Evolutionary conservation across 2,888 invertebrate genomes (phyloP), one percentile per base, ranked within the genome.

Genomic region (Halictus ligatus): DNA sequence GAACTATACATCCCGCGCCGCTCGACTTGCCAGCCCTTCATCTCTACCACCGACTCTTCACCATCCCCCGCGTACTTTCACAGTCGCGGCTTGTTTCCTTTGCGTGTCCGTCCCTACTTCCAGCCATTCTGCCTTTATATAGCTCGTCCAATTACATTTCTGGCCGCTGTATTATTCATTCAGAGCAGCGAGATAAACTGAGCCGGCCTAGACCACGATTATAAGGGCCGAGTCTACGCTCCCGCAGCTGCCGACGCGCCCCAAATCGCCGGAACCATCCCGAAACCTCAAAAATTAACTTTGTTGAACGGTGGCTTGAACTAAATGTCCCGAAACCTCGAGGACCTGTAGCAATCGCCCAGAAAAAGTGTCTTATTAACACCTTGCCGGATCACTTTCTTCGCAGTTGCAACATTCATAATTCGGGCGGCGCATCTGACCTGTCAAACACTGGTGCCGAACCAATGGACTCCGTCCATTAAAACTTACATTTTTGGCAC

Each of bases 131-230:
- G 48, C 80, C 84, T 84, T 78, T 80, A 80, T 69, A 78, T 75
- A 43, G 54, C 71, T 78, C 77, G 85, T 86, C 80, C 85, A 86
- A 86, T 86, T 86, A 86, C 80, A 86, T 84, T 84, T 80, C 84
- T 80, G 72, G 15, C 84, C 84, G 71, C 77, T 80, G 80, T 84
- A 86, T 86, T 86, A 86, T 86, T 84, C 85, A 84, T 80, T 78
- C 80, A 54, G 60, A 58, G 73, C 73, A 81, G 67, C 67, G 78
- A 80, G 75, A 90, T 81, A 90, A 80, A 83, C 85, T 69, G 83
- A 73, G 40, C 0, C 73, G 79, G 76, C 84, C 81, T 78, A 78
- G 74, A 50, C 40, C 78, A n/a, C 83, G 83, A 85, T 85, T 83
- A 85, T 83, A 74, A 85, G 76, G 83, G 67, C 83, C 60, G 83